These are phyloP conservation scores for Pachliopta kotzebuea DNA, from an alignment of 2,888 invertebrate species.

Conservation along the genomic window DNA sequence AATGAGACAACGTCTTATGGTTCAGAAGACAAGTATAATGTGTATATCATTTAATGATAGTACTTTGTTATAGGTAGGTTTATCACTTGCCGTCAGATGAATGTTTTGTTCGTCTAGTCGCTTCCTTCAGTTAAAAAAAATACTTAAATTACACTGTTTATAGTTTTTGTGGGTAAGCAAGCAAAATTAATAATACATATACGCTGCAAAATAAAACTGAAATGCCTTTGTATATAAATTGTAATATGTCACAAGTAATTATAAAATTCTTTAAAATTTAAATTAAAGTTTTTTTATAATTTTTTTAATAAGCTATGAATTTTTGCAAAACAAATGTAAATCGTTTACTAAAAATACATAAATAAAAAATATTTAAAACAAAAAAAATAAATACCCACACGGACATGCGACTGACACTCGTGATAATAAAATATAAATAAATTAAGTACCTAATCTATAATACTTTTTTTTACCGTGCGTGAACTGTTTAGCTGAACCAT, in stretches of 20 bases:
- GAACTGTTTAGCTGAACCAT: conserved; percentile 92
- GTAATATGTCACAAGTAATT: conserved; percentile 2
- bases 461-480: conserved; percentile 90
- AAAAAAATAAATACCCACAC: conserved; percentile 63
- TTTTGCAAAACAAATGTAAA: conserved; percentile 10
- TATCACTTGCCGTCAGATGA: too few species aligned
- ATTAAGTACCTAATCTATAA: conserved; percentile 84
- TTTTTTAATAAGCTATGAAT: conserved; percentile 13
- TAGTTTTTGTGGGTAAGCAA: conserved; percentile 14
- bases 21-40: too few species aligned
- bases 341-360: background rate
- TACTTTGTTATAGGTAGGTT: too few species aligned
- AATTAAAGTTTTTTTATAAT: conserved; percentile 4
- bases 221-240: background rate
- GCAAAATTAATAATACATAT: conserved; percentile 12
- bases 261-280: conserved; percentile 1
- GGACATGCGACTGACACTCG: conserved; percentile 79
- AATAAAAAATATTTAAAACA: conserved; percentile 33
- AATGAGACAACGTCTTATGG: too few species aligned
- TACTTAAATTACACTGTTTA: background rate
- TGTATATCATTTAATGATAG: too few species aligned
- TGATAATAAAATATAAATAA: conserved; percentile 71
- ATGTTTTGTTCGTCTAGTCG: too few species aligned
- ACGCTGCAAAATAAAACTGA: conserved; percentile 1
- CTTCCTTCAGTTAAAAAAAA: background rate